Conservation (phyloP, 2,797 vertebrate species). For the Oryzias sinensis region DNA sequence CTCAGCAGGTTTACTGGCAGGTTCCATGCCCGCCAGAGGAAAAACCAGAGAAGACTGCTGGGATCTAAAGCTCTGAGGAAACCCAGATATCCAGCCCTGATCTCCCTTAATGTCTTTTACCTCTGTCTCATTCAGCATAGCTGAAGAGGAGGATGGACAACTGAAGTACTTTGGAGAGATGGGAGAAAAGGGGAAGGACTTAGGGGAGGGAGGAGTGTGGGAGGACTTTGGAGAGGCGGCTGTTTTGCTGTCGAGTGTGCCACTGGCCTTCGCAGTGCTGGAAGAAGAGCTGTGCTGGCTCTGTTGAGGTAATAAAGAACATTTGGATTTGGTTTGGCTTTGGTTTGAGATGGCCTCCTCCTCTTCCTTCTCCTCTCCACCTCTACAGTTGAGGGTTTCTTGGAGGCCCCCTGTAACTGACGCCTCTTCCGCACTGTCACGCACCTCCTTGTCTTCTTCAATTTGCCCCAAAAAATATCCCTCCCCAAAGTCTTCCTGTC, state of each 20-base stretch:
- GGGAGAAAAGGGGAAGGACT: slow-evolving; percentile 77
- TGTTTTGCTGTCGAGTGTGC: slow-evolving; percentile 82
- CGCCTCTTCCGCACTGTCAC: slow-evolving; percentile 77
- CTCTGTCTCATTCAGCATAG: slow-evolving; percentile 89
- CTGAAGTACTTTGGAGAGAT: slow-evolving; percentile 87
- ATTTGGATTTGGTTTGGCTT: slow-evolving; percentile 98
- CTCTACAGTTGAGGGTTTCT: slow-evolving; percentile 73
- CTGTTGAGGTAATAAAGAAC: slow-evolving; percentile 98
- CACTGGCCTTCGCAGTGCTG: slow-evolving; percentile 81
- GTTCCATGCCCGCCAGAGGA: slow-evolving; percentile 63
- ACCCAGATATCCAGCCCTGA: slow-evolving; percentile 81
- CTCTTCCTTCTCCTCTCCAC: slow-evolving; percentile 81
- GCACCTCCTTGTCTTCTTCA: slow-evolving; percentile 67
- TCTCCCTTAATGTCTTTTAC: slow-evolving; percentile 89
- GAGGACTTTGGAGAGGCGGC: slow-evolving; percentile 82
- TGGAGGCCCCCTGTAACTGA: slow-evolving; percentile 75
- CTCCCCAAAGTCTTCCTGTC: slow-evolving; percentile 56
- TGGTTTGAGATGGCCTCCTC: slow-evolving; percentile 99
- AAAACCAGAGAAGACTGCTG: slow-evolving; percentile 80
- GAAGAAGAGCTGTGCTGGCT: slow-evolving; percentile 91
- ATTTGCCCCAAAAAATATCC: slow-evolving; percentile 59
- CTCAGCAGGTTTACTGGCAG: slow-evolving; percentile 81
- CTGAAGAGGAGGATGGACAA: slow-evolving; percentile 87
- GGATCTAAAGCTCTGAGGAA: slow-evolving; percentile 98
- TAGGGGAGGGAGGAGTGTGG: slow-evolving; percentile 86